phyloP scores from a whole-genome alignment of 2,797 vertebrate species.

The Argyrosomus regius region DNA sequence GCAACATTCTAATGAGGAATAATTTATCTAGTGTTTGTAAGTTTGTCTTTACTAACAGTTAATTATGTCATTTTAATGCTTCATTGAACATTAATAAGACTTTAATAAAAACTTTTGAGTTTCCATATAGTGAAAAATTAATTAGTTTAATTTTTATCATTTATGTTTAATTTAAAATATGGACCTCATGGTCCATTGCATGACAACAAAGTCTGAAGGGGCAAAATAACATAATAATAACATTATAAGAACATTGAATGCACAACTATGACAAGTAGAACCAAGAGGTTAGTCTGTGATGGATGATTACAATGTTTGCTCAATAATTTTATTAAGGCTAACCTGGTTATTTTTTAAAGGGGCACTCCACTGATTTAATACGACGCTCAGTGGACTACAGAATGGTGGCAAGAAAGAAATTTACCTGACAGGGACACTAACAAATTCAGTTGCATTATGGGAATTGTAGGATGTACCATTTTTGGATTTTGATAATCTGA shows the following conservation, averaged over 20 bases:
- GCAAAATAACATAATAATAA: background rate
- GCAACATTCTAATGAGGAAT: background rate
- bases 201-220: background rate
- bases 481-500: background rate
- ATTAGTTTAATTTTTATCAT: background rate
- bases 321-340: background rate
- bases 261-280: background rate
- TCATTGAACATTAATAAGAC: background rate
- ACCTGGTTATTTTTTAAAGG: background rate
- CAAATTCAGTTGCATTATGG: background rate
- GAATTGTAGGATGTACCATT: background rate
- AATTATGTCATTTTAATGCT: slow-evolving; percentile 9
- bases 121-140: background rate
- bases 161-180: background rate
- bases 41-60: background rate
- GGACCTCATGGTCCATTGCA: background rate
- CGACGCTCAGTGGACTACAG: background rate
- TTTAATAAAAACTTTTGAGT: slow-evolving; percentile 1
- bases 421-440: background rate
- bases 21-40: background rate
- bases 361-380: background rate
- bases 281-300: background rate
- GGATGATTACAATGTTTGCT: background rate
- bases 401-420: background rate
- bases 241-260: background rate